Evolutionary conservation across 23 tunicate species (phyloP).

Genomic region (Clavelina lepadiformis): DNA sequence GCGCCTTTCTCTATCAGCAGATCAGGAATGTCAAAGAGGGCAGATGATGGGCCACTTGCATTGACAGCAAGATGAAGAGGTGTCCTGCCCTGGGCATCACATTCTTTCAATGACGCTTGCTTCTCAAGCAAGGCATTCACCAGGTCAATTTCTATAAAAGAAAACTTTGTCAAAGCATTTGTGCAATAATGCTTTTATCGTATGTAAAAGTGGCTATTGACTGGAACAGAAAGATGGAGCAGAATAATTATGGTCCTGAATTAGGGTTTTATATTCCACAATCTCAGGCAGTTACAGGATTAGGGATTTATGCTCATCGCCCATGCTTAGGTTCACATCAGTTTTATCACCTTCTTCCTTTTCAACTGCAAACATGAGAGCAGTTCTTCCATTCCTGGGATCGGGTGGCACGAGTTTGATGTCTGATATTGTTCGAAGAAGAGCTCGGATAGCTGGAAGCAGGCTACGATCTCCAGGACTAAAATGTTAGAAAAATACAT

Average conservation of each 20-base stretch:
- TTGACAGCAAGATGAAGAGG: slow-evolving; percentile 98
- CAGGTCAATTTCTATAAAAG: slow-evolving; percentile 68
- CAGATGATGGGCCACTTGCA: slow-evolving; percentile 83
- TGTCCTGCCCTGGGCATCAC: slow-evolving; percentile 63
- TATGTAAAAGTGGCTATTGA: background rate
- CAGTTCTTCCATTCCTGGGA: slow-evolving; percentile 85
- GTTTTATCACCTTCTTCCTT: slow-evolving; percentile 92
- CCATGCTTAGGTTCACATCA: no score
- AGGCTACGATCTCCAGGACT: slow-evolving; percentile 88
- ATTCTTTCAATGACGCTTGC: slow-evolving; percentile 74
- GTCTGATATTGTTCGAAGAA: slow-evolving; percentile 86
- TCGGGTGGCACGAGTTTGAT: slow-evolving; percentile 85
- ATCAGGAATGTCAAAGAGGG: slow-evolving; percentile 90
- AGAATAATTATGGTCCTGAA: background rate
- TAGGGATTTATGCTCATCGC: no score
- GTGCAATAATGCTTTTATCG: no score
- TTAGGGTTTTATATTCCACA: no score
- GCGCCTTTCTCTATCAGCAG: slow-evolving; percentile 91
- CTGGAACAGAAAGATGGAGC: background rate
- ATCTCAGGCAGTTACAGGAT: no score
- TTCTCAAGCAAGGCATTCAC: slow-evolving; percentile 80
- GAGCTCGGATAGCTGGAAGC: slow-evolving; percentile 86
- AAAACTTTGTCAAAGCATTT: background rate
- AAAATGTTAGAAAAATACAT: background rate
- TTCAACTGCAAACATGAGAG: slow-evolving; percentile 97